Base-by-base conservation (phyloP, 1,140 invertebrate genomes). In the Sminthurides bifidus region DNA sequence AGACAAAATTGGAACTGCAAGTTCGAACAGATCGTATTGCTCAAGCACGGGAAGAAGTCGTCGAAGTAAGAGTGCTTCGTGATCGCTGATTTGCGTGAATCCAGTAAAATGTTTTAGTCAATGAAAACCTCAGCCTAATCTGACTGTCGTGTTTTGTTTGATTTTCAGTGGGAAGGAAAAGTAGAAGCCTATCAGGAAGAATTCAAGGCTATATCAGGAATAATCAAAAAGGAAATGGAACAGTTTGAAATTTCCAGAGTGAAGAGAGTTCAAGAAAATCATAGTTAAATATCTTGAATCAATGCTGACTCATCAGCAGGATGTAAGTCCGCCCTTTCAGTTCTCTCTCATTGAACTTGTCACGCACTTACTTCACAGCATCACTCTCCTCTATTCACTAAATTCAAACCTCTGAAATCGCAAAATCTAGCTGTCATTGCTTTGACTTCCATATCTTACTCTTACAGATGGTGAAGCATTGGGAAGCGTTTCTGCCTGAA, bases 161-260 rank as follows among this genome's bases (percentile, higher is more conserved):
- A 65, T 59, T 69, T 66, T 3, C 66, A 92, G 79, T 96, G 90
- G 87, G 91, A 96, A 69, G 77, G 85, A 1, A 96, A 96, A 73
- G 92, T 97, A 8, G 92, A 96, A 67, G 79, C 91, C 63, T 87
- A 91, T 8, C 89, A 97, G 69, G 88, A 95, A 68, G 92, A 96
- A 67, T 98, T 98, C 73, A 85, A 96, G 68, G 84, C 84, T 65
- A 96, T 98, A 68, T 97, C 92, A 1, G 82, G 84, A 63, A 90
- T 90, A 72, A 98, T 99, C 61, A 92, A 95, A 68, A 86, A 87
- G 55, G 95, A 99, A 73, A 79, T 98, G 70, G 88, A 93, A 63
- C 77, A 86, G 27, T 95, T 95, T 74, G 92, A 97, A 69, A 77
- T 84, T 52, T 78, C 83, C 45, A 78, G 93, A 65, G 82, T 94